Evolutionary conservation across 2,888 invertebrate genomes (phyloP), one percentile per base, ranked within the genome.

Genomic region (Anaspis maculata): DNA sequence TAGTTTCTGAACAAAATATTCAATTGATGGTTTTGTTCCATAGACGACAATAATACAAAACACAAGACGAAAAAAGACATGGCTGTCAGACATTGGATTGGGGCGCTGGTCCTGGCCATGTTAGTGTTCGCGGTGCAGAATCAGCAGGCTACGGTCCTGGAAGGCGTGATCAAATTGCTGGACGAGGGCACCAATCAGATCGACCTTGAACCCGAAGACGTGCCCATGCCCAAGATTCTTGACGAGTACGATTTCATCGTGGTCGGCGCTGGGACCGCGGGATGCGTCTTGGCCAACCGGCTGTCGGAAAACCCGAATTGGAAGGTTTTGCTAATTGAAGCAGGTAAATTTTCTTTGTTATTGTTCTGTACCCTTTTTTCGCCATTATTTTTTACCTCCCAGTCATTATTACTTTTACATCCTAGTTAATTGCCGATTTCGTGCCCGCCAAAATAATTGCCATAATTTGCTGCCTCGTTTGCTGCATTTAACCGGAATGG

Each of bases 181-280:
- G 51, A 62, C 15, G 73, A 76, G 43, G 77, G 76, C 15, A 60
- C 69, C 13, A 49, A 57, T 3, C 74, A 75, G 42, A 59, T 66
- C 5, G 63, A 65, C 34, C 58, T 57, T 5, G 77, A 78, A 54
- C 74, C 78, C 1, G 61, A 63, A 1, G 76, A 79, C 42, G 65
- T 71, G 14, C 57, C 54, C n/a, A 61, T 57, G 14, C 48, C 73
- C 15, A 5, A 24, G 10, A 9, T 19, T 6, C 61, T 72, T 1
- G 61, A 68, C 6, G 76, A 79, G 54, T 85, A 83, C 51, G 86
- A 85, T 55, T 89, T 84, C 47, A 77, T 85, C 29, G 64, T 84
- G 11, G 77, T 87, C 3, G 87, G 87, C 1, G 86, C 83, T 0
- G 87, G 87, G 2, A 84, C 84, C 0, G 84, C 86, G 0, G 87